Base-by-base conservation (phyloP, 1,140 invertebrate genomes). In the Zeugodacus cucurbitae region DNA sequence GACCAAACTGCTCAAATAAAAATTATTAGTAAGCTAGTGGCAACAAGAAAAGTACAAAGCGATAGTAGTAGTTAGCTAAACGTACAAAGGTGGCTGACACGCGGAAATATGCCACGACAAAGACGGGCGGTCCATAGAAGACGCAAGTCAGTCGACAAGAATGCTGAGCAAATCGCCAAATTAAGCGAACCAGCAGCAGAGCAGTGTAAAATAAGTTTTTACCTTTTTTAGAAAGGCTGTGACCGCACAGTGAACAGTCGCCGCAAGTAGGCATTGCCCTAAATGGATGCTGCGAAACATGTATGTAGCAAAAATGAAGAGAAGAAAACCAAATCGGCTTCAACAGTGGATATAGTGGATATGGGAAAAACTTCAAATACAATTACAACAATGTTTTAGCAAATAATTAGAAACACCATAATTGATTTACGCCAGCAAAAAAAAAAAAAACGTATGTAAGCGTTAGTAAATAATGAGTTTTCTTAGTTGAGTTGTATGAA, bases 161-260 rank as follows among this genome's bases (percentile, higher is more conserved):
- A 70, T 70, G 32, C 64, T 34, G 5, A 70, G 32, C 64, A 17
- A 70, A 70, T 70, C 26, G 64, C 64, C 64, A 70, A 70, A 70
- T 70, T 70, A 70, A 34, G 64, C 29, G 26, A 32, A 70, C 26
- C 17, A 70, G 8, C 14, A 34, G 14, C 14, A 34, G 26, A 32
- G 64, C 17, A 32, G 29, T 70, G 64, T 70, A 70, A 70, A 70
- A 70, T 70, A 62, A 70, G 64, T 70, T 29, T 70, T 70, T 70
- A 70, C 64, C 64, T 70, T 70, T 70, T 70, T 70, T 34, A 34
- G 64, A 32, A 26, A 70, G 64, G 26, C 26, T 70, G 64, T 70
- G 64, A 70, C 64, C 64, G 64, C 11, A 70, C 64, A n/a, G n/a
- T n/a, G 0, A 70, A 70, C 29, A 34, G 29, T 14, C 64, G 11